These are phyloP conservation scores for Poecile atricapillus DNA, from an alignment of 2,113 vertebrate genomes.

Conservation along the genomic window DNA sequence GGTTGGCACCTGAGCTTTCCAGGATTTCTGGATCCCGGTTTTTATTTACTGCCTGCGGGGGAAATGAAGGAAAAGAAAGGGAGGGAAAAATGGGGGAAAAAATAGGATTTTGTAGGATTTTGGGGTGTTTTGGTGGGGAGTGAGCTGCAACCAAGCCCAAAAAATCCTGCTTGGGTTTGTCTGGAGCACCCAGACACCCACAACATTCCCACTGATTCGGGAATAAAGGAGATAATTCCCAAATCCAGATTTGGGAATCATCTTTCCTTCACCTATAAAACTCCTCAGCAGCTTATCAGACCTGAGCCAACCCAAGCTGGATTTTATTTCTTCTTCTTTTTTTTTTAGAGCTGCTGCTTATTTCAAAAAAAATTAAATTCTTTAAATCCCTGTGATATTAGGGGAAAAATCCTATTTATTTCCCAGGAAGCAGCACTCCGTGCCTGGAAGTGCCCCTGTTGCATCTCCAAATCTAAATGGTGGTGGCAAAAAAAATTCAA, in stretches of 20 bases:
- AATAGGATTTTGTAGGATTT: neutral
- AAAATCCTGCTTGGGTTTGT: neutral
- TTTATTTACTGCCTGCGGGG: neutral
- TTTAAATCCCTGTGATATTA: neutral
- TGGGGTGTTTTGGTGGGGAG: neutral
- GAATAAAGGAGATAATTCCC: neutral
- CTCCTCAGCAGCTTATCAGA: neutral
- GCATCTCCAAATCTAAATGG: neutral
- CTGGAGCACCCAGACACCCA: rapidly evolving
- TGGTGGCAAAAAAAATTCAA: no score
- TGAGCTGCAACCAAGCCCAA: rapidly evolving
- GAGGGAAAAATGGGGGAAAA: rapidly evolving
- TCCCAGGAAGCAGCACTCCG: neutral
- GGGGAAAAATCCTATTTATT: neutral
- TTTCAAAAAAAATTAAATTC: neutral
- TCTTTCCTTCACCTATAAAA: neutral
- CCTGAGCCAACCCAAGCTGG: neutral
- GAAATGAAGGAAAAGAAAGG: neutral
- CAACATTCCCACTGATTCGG: rapidly evolving
- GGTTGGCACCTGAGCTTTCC: neutral
- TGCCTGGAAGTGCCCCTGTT: neutral
- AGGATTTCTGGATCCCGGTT: neutral
- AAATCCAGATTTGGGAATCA: neutral
- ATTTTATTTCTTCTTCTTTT: neutral
- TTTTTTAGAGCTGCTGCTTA: neutral